Base-by-base conservation (phyloP, 2,113 vertebrate species). In the Hyla sarda region DNA sequence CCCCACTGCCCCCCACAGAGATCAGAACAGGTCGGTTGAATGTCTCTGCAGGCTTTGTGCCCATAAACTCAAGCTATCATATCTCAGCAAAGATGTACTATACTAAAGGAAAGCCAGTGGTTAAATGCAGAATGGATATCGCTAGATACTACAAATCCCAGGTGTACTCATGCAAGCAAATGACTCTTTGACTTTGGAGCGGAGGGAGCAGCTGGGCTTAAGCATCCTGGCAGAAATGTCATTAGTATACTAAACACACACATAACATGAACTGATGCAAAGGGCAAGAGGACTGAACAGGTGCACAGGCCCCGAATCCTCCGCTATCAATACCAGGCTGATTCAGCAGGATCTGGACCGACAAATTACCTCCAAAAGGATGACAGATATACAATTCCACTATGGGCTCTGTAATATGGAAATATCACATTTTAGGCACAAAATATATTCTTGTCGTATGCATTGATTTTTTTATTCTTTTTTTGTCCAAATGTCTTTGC, bases 161-260 rank as follows among this genome's bases (percentile, higher is more conserved):
- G 37, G n/a, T 28, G 60, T 19, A 69, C 47, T 82, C 60, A 47
- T 28, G 60, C 41, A 28, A 71, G 80, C 17, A 69, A 82, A 41
- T 67, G 60, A 67, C 16, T 69, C 41, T 48, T 28, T 47, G 58
- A 69, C n/a, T 62, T 17, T 14, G 50, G 80, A 50, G 37, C 28
- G 5, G 28, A 67, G 58, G 28, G 58, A 69, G 28, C 80, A 69
- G 80, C 65, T 83, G 67, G 50, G 48, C 82, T 34, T 72, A 56
- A 54, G 71, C 69, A 52, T 83, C 45, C 65, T 52, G 47, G 25
- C 37, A 28, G 1, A 34, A 82, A 82, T 69, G n/a, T 34, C 41
- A 67, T 69, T 48, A 71, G 80, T 62, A 62, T 45, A 62, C 23
- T 41, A 37, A 45, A 32, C 50, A 21, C 52, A 28, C 50, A 54